A percentile compares a stretch with the other conserved stretches of the same genome.
These are phyloP conservation scores for Camelus dromedarius DNA, from an alignment of 2,113 vertebrate species.

Conservation along the genomic window DNA sequence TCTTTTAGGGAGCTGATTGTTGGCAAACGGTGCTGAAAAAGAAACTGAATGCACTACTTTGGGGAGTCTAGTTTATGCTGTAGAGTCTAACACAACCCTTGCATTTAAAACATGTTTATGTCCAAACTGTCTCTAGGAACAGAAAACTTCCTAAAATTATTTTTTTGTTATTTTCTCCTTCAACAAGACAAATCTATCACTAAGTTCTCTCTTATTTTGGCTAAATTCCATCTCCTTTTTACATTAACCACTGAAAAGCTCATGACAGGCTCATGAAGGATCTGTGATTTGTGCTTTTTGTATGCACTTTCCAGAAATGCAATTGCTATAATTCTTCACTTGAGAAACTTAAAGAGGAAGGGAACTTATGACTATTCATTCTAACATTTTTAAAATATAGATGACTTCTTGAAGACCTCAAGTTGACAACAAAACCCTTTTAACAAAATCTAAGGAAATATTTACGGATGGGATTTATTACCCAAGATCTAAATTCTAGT, in stretches of 20 bases:
- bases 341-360: slow-evolving; percentile 16
- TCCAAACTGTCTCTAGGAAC: neutral
- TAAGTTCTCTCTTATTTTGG: neutral
- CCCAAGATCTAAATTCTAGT: slow-evolving; percentile 26
- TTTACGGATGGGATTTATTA: slow-evolving; percentile 42
- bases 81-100: neutral
- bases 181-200: neutral
- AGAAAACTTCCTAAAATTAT: neutral
- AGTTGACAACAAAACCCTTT: neutral
- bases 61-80: neutral
- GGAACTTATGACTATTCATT: neutral
- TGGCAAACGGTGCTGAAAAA: neutral
- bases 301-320: neutral
- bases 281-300: neutral
- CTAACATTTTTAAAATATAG: slow-evolving; percentile 37
- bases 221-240: neutral
- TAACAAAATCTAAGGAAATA: neutral
- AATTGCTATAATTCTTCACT: slow-evolving; percentile 31
- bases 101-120: neutral
- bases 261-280: neutral
- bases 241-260: neutral
- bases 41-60: neutral
- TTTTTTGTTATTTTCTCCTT: slow-evolving; percentile 15
- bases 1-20: neutral
- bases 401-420: slow-evolving; percentile 54